Base-by-base conservation (phyloP, 2,797 vertebrate genomes). In the Hydrocynus forskahlii region DNA sequence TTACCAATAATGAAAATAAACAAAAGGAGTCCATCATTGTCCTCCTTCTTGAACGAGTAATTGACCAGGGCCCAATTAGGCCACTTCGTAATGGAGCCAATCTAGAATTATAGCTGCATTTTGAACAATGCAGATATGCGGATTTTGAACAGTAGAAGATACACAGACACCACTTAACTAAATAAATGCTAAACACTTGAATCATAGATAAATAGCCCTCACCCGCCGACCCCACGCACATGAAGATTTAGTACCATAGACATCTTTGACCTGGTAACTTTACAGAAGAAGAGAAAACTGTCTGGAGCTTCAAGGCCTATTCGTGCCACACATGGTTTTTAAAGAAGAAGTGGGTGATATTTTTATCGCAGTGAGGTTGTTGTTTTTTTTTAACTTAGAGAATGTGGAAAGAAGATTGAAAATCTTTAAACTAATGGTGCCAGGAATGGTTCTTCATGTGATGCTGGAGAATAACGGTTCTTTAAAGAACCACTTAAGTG, bases 21-120 rank as follows among this genome's bases (percentile, higher is more conserved):
- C 89, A 92, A 92, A 93, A 92, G 88, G 90, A 91, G 69, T 83
- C 74, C 91, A 93, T 94, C 93, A 93, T 87, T 43, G 87, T 89
- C 90, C 86, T 86, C 87, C 89, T 88, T 91, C 89, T 86, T 86
- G 14, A 68, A 74, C 71, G 90, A 8, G 78, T 89, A 92, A 94
- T 91, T 88, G 89, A 92, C 93, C 91, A 80, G 91, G 91, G 89
- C n/a, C 67, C 81, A 83, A 87, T 89, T 87, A 84, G 57, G 75
- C 5, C 50, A 72, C 23, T 73, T 74, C 54, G 23, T 84, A 84
- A 86, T 84, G 78, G 75, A 84, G 55, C 71, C 81, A 74, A 79
- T 84, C 40, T 43, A 81, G 83, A 87, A 83, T 86, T 86, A 87
- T 87, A 76, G 64, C 86, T 86, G 79, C 91, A 87, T 91, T 89